phyloP scores from a whole-genome alignment of 37 sponge, comb jelly and placozoan species.

The Chondrosia reniformis region DNA sequence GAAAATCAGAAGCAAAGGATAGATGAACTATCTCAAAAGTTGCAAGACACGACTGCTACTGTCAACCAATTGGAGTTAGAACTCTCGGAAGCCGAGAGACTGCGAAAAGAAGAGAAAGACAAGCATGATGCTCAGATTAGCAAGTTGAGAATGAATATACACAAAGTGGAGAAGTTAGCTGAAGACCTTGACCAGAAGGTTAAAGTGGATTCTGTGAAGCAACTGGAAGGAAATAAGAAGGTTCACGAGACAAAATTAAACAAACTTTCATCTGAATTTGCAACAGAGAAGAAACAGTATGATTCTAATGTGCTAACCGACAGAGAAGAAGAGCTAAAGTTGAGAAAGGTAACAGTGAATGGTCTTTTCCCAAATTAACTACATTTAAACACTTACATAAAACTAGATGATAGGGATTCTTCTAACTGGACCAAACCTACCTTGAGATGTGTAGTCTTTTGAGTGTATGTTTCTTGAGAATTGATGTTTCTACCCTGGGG shows the following conservation, averaged over 20 bases:
- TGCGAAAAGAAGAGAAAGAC: conserved; percentile 43
- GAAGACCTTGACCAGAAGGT: conserved; percentile 62
- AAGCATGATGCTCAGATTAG: conserved; percentile 37
- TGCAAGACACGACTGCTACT: conserved; percentile 39
- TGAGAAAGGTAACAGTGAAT: conserved; percentile 84
- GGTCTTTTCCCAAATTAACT: too few relatives aligned
- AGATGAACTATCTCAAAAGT: conserved; percentile 40
- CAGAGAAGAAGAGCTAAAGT: conserved; percentile 68
- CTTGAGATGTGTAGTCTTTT: too few relatives aligned
- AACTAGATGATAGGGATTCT: too few relatives aligned
- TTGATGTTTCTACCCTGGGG: too few relatives aligned
- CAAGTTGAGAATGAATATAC: conserved; percentile 61
- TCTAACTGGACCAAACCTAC: too few relatives aligned
- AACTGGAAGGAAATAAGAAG: conserved; percentile 34
- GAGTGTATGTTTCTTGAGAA: too few relatives aligned
- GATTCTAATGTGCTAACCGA: conserved; percentile 49
- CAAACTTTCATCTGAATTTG: conserved; percentile 58
- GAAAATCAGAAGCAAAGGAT: conserved; percentile 56
- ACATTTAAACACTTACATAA: too few relatives aligned
- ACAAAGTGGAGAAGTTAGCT: conserved; percentile 57
- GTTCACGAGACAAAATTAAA: conserved; percentile 26
- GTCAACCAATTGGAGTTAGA: conserved; percentile 73
- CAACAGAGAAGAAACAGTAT: conserved; percentile 50
- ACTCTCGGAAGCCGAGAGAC: conserved; percentile 49
- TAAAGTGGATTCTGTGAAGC: conserved; percentile 58